Evolutionary conservation across 2,113 vertebrate species (phyloP), one percentile per base, ranked within the genome.

Genomic region (Toxotes jaculatrix): DNA sequence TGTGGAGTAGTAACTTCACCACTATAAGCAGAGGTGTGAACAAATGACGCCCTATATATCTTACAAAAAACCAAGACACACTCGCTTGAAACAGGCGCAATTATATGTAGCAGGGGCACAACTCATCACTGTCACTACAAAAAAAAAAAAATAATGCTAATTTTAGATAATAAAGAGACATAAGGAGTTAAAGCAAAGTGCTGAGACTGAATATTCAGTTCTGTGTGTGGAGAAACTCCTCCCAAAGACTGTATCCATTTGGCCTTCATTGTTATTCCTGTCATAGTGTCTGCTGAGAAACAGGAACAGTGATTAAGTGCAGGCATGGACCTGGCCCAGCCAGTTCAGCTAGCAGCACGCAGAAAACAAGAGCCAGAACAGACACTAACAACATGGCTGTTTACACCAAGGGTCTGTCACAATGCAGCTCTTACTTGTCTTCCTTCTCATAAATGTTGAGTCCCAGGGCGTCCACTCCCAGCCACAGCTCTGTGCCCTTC

Each of bases 391-490:
- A 40, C 36, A 31, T 49, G 17, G 6, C 59, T 38, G 6, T 43
- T 27, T 14, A 77, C 32, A 56, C 10, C 3, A 4, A 56, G 16
- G 4, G 3, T 27, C n/a, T 2, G 1, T 27, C 21, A 57, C 13
- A n/a, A 13, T 9, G 10, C 40, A 71, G 31, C 0, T 2, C 97
- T 98, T 95, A 99, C 98, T 95, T 99, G 90, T 99, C 98, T 0
- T 98, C 96, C 77, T 97, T 97, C 91, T 99, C 98, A 42, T 99
- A 99, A 90, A 99, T 98, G 81, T 99, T 99, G 32, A 99, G 95
- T 55, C 98, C 98, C 53, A 99, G 95, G 4, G 98, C 97, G 61
- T 99, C 98, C 10, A 99, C 98, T 5, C 98, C 98, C 67, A 99
- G 95, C 96, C 97, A 97, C 69, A 99, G 95, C 72, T 98, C 97